Percentiles rank a stretch among this genome's conserved stretches.
Evolutionary conservation across 2,888 invertebrate species (phyloP).

Genomic region (Acrocyrtus sp.): DNA sequence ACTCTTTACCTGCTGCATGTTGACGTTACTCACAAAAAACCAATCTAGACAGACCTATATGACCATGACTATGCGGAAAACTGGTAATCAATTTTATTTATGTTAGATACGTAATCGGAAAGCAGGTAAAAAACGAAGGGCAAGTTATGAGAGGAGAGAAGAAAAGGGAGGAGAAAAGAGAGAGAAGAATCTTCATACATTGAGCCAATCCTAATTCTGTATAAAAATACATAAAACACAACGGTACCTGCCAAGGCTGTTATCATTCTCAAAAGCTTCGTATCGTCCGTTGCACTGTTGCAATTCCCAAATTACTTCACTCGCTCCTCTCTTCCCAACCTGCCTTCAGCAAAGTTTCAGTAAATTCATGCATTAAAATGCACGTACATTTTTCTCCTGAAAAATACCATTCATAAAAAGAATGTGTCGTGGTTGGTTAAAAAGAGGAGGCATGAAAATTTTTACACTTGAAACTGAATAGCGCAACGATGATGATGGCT

Average conservation of each 20-base stretch:
- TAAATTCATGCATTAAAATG: too few species aligned
- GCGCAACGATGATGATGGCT: constrained; percentile 26
- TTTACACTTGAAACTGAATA: constrained; percentile 13
- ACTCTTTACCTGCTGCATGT: too few species aligned
- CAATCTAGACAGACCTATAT: too few species aligned
- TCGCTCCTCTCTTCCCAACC: too few species aligned
- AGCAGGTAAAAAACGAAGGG: not conserved
- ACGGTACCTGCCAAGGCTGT: constrained; percentile 16
- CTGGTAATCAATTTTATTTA: not conserved
- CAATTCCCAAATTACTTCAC: too few species aligned
- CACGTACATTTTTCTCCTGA: constrained; percentile 4
- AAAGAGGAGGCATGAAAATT: not conserved
- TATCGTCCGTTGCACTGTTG: too few species aligned
- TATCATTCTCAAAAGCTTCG: too few species aligned
- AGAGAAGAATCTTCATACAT: not conserved
- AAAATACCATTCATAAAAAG: constrained; percentile 28
- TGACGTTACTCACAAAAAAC: too few species aligned
- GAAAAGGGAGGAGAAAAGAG: not conserved
- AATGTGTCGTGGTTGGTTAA: too few species aligned
- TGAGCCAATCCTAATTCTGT: not conserved
- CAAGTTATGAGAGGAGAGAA: constrained; percentile 1
- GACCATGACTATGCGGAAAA: too few species aligned
- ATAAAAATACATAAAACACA: constrained; percentile 10
- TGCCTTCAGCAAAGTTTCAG: too few species aligned
- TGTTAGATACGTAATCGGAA: not conserved